Base-by-base conservation (phyloP, 2,797 vertebrate genomes). In the Sebastes oblongus region DNA sequence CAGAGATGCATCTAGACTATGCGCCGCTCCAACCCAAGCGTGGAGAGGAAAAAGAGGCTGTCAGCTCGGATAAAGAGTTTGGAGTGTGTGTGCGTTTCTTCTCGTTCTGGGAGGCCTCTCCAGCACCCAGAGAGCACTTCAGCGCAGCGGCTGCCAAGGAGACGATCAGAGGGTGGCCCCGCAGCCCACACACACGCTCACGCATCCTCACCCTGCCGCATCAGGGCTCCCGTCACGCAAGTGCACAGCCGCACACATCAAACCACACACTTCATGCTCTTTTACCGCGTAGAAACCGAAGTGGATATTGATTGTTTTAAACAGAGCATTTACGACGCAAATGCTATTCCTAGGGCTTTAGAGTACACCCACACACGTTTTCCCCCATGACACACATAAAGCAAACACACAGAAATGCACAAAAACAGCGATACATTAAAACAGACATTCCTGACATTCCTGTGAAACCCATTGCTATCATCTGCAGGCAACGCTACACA, bases 241-340 rank as follows among this genome's bases (percentile, higher is more conserved):
- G 81, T 2, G 32, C 72, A 59, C 62, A 30, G 20, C 25, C 80
- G 18, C 77, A 75, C 77, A 78, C 72, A 77, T 73, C 80, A 72
- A 76, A 81, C 22, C 84, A 80, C 82, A 78, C 86, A 88, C 82
- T 83, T 54, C 75, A 61, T 52, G 71, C 64, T 81, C 72, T 84
- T 86, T 83, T 82, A 89, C 84, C 27, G 65, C 58, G 84, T 77
- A 72, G 55, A 74, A 87, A 87, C 73, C 86, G 46, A 86, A 91
- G 91, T 80, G 89, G 88, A 88, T 94, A 95, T 95, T 88, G 94
- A 95, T 94, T 84, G 87, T 90, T 94, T 94, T 93, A 93, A 94
- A 95, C 91, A 90, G 77, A 90, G 90, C 90, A 66, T 93, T 94
- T 94, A 94, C 70, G 82, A 89, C 91, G 73, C 86, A 84, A 88